Base-by-base conservation (phyloP, 2,797 vertebrate species). In the Poeciliopsis gracilis region DNA sequence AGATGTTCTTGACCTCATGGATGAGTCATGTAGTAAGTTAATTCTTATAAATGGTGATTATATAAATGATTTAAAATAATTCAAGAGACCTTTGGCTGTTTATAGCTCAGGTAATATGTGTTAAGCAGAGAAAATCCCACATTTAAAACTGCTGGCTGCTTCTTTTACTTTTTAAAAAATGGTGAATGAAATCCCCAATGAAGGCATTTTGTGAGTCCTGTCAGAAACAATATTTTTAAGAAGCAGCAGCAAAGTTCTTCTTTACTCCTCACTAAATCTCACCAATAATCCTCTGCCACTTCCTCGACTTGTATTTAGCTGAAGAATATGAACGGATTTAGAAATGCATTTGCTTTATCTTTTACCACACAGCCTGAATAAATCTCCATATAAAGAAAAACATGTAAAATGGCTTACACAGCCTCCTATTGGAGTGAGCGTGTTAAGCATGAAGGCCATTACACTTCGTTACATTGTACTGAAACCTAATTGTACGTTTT, bases 231-330 rank as follows among this genome's bases (percentile, higher is more conserved):
- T 36, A 20, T 36, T 63, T 63, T 63, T 63, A 63, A 20, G 33
- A 63, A 63, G 33, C 30, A 63, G 18, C 30, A 63, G 33, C 16
- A 63, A 36, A 51, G 15, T 33, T 47, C 28, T 72, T 49, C 15
- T 51, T 30, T 51, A 47, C 46, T 51, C 46, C 38, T 74, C 63
- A 77, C 72, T 72, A 78, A 82, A 88, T 80, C 53, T 9, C 70
- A 73, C 10, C n/a, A 63, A 77, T 87, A 87, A 87, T 87, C 81
- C 73, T 47, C 67, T 43, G 49, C 66, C 83, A 82, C 86, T 77
- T 86, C 82, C 77, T 77, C 78, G 84, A 84, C 83, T 84, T 84
- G 81, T 80, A 79, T 82, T 86, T 78, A 69, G 57, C 36, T 45
- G 41, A 53, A 72, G 77, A 81, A 77, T 80, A 61, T 80, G 73